Evolutionary conservation across 2,888 invertebrate species (phyloP).

Genomic region (Conus canariensis): DNA sequence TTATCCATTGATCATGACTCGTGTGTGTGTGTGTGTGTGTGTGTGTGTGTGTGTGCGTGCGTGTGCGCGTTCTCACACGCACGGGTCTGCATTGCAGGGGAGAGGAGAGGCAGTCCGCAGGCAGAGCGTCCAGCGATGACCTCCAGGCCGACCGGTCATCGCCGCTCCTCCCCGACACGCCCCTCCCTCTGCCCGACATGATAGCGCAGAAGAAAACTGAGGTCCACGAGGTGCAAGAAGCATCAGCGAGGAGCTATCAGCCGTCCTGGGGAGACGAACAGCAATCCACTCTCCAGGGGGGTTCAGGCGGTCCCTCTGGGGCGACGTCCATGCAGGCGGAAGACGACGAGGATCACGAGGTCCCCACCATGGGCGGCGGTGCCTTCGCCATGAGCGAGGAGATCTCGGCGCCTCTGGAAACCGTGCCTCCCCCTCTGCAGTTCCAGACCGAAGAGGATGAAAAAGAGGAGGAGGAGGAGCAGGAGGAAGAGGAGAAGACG

Average conservation of each 20-base stretch:
- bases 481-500: background rate
- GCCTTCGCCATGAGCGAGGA: slow-evolving; percentile 45
- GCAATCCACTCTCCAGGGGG: background rate
- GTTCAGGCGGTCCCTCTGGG: background rate
- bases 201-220: background rate
- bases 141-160: background rate
- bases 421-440: slow-evolving; percentile 51
- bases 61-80: background rate
- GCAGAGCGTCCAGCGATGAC: background rate
- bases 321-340: background rate
- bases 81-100: background rate
- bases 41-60: background rate
- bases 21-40: background rate
- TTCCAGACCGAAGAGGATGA: slow-evolving; percentile 47
- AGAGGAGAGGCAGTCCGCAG: background rate
- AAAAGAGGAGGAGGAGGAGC: slow-evolving; percentile 11
- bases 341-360: background rate
- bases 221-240: background rate
- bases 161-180: background rate
- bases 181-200: background rate
- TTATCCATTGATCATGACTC: background rate
- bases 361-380: background rate
- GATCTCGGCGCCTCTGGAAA: slow-evolving; percentile 46
- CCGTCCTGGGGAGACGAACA: background rate
- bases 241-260: background rate